Conservation (phyloP, 2,113 vertebrate genomes). For the Salvelinus namaycush region DNA sequence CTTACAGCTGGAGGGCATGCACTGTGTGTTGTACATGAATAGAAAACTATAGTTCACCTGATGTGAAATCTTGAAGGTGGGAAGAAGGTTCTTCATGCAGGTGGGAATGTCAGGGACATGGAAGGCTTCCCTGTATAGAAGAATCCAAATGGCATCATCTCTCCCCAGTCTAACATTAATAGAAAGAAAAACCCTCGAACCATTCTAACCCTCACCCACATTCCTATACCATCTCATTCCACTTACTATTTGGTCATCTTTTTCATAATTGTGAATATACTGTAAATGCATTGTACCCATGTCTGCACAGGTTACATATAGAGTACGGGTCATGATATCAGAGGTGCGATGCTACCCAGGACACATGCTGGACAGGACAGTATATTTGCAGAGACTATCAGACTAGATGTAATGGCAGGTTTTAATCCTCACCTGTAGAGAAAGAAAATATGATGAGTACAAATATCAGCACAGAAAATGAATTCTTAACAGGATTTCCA, state of each 20-base stretch:
- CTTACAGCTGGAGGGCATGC: constrained; percentile 89
- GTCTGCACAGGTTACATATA: constrained; percentile 21
- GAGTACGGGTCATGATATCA: constrained; percentile 43
- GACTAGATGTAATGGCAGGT: neutral
- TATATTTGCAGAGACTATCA: neutral
- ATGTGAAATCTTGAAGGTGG: constrained; percentile 64
- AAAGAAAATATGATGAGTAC: constrained; percentile 20
- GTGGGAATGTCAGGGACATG: constrained; percentile 27
- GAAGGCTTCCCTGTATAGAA: neutral
- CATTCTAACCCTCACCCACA: constrained; percentile 2
- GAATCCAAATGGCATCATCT: neutral
- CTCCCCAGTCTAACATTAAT: neutral
- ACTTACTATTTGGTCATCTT: constrained; percentile 24
- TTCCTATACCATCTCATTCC: neutral
- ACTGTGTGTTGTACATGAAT: constrained; percentile 81
- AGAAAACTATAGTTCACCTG: constrained; percentile 80
- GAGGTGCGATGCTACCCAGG: constrained; percentile 24
- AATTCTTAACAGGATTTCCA: no score
- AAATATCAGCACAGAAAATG: neutral
- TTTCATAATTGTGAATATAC: constrained; percentile 3
- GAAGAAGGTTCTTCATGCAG: constrained; percentile 69
- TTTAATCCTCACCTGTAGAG: constrained; percentile 62
- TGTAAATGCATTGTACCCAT: constrained; percentile 3
- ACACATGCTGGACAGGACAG: constrained; percentile 14
- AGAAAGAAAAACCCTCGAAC: neutral